These are phyloP conservation scores for Drosophila navojoa DNA, from an alignment of 1,140 invertebrate genomes.

Conservation along the genomic window DNA sequence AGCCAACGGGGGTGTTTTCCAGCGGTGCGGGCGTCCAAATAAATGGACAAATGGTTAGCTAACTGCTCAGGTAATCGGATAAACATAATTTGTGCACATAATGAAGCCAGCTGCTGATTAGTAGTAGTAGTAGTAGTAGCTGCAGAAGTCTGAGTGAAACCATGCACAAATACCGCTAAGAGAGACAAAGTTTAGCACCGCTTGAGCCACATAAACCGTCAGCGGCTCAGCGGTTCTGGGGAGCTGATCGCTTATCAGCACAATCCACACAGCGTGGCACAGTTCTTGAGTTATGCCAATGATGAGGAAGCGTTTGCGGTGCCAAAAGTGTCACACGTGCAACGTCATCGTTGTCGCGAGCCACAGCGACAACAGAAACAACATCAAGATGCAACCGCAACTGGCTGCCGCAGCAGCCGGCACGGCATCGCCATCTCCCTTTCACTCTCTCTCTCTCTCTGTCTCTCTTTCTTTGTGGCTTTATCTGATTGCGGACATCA, in stretches of 20 bases:
- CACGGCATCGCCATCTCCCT: not conserved
- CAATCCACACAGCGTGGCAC: slow-evolving; percentile 49
- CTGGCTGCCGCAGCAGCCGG: not conserved
- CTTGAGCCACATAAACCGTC: slow-evolving; percentile 34
- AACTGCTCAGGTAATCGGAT: slow-evolving; percentile 69
- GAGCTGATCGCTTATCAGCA: slow-evolving; percentile 62
- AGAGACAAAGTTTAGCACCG: slow-evolving; percentile 22
- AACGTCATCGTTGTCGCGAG: slow-evolving; percentile 69
- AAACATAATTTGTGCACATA: slow-evolving; percentile 70
- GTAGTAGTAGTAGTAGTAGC: no score
- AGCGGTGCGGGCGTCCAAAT: slow-evolving; percentile 41
- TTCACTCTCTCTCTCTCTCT: not conserved
- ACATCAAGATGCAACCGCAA: slow-evolving; percentile 6
- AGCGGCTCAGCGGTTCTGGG: slow-evolving; percentile 45
- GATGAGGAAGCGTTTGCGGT: slow-evolving; percentile 66
- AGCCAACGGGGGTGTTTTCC: slow-evolving; percentile 40
- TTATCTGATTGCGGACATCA: slow-evolving; percentile 67
- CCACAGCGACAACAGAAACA: slow-evolving; percentile 42
- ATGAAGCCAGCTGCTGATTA: slow-evolving; percentile 38
- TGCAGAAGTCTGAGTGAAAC: not conserved
- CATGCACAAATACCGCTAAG: slow-evolving; percentile 46
- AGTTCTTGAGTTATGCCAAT: slow-evolving; percentile 56
- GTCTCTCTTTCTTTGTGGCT: not conserved
- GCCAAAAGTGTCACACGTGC: slow-evolving; percentile 70
- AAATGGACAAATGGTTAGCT: slow-evolving; percentile 47